These are phyloP conservation scores for Hydrolagus colliei DNA, from an alignment of 2,797 vertebrate species.

Conservation along the genomic window DNA sequence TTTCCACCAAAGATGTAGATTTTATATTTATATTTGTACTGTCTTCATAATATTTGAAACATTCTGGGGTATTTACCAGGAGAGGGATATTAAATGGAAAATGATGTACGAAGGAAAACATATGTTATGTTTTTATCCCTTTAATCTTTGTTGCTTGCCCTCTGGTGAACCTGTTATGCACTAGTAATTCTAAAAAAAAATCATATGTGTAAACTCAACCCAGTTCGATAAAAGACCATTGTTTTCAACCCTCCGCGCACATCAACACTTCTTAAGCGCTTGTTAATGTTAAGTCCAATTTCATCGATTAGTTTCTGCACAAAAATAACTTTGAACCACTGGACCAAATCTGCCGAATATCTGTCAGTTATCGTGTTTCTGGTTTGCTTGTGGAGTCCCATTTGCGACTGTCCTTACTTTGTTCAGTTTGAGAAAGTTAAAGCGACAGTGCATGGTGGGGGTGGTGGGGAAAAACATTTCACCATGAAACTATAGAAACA, in stretches of 20 bases:
- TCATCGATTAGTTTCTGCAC: too few species aligned
- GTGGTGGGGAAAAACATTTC: too few species aligned
- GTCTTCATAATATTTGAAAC: conserved; percentile 19
- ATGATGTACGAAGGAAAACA: background rate
- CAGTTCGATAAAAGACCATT: background rate
- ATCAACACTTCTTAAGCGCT: background rate
- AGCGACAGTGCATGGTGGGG: background rate
- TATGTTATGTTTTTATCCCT: background rate
- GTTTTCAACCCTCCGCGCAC: background rate
- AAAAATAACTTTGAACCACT: background rate
- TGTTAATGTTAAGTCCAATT: too few species aligned
- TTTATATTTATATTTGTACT: conserved; percentile 29
- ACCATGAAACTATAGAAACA: background rate
- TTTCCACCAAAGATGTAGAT: conserved; percentile 28
- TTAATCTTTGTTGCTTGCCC: background rate
- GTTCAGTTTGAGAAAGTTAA: background rate
- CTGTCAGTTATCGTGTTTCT: background rate
- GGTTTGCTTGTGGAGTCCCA: background rate
- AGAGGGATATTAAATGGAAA: background rate
- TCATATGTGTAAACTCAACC: background rate
- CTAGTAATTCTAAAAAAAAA: too few species aligned
- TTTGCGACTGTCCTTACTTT: background rate
- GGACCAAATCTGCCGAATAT: conserved; percentile 22
- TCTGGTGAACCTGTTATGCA: too few species aligned
- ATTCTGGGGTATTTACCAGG: conserved; percentile 9